phyloP scores from a whole-genome alignment of 2,888 invertebrate genomes.

The Drosophila infuscata region DNA sequence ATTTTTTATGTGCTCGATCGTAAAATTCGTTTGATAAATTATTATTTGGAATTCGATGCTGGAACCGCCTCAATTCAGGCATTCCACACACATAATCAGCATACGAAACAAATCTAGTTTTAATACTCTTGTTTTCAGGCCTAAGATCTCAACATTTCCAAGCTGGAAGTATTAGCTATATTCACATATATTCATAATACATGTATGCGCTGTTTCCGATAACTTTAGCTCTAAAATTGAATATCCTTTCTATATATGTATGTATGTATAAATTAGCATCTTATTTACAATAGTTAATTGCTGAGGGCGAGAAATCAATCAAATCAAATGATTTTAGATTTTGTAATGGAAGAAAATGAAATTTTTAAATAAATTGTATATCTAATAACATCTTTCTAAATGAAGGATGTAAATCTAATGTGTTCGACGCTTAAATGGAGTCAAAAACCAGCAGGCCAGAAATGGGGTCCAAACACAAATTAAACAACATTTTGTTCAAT shows the following conservation, averaged over 20 bases:
- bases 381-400: background rate
- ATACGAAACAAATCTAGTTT: slow-evolving; percentile 29
- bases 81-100: slow-evolving; percentile 45
- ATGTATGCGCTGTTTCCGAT: background rate
- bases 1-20: slow-evolving; percentile 77
- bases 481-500: too few species aligned
- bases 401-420: background rate
- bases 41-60: slow-evolving; percentile 67
- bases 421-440: background rate
- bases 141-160: background rate
- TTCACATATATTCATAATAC: background rate
- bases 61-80: slow-evolving; percentile 28
- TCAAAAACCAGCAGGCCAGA: background rate
- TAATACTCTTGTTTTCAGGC: background rate
- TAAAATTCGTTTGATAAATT: slow-evolving; percentile 83
- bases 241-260: background rate
- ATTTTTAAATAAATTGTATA: background rate
- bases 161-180: background rate
- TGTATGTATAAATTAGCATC: background rate
- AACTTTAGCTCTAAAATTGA: background rate
- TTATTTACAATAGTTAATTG: background rate
- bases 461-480: background rate
- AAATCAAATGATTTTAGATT: background rate
- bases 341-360: background rate
- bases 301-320: background rate